Evolutionary conservation across 1,140 invertebrate species (phyloP).

Genomic region (Hesperophylax magnus): DNA sequence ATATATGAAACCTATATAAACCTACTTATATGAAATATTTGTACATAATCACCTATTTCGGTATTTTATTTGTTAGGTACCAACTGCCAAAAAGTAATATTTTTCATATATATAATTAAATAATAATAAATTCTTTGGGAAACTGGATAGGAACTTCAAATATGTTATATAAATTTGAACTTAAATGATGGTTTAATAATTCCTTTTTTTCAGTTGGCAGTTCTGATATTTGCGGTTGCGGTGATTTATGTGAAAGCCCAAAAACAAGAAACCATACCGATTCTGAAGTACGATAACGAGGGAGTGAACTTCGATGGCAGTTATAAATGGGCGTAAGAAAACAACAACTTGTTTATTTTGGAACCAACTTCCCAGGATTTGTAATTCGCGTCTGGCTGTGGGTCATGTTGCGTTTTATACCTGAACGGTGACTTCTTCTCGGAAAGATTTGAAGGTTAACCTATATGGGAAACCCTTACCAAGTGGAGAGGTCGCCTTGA

Average conservation of each 20-base stretch:
- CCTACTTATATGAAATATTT: too few relatives aligned
- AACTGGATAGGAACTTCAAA: neutral
- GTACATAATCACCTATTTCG: too few relatives aligned
- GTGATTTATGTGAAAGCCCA: constrained; percentile 45
- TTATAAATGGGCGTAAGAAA: constrained; percentile 75
- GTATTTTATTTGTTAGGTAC: neutral
- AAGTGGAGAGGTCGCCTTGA: too few relatives aligned
- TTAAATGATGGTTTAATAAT: neutral
- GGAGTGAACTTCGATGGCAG: constrained; percentile 78
- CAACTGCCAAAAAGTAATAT: neutral
- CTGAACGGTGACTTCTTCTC: neutral
- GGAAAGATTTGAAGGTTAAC: constrained; percentile 1
- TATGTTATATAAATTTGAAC: neutral
- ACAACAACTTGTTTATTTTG: neutral
- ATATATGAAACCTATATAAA: too few relatives aligned
- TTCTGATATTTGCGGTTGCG: constrained; percentile 22
- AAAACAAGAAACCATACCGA: constrained; percentile 66
- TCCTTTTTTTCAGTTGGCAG: constrained; percentile 22
- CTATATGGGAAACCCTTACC: too few relatives aligned
- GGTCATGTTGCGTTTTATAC: neutral
- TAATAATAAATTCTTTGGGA: neutral
- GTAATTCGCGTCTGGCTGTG: neutral
- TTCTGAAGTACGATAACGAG: constrained; percentile 71
- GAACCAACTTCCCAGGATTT: neutral
- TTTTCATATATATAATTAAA: neutral